Base-by-base conservation (phyloP, 92 coral and sea anemone genomes). In the Phenganax marumi region DNA sequence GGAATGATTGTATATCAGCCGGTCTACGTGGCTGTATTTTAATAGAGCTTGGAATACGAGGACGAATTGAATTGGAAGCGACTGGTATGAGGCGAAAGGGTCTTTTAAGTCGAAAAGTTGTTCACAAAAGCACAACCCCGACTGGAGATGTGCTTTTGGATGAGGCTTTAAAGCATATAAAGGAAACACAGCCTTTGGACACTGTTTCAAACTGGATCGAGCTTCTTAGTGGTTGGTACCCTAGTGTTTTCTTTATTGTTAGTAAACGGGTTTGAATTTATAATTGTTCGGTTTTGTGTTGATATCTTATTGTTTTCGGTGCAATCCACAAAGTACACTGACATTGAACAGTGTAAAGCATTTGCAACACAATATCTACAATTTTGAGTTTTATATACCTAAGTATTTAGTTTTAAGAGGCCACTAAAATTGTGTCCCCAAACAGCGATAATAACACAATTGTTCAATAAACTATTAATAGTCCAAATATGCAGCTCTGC, bases 191-290 rank as follows among this genome's bases (percentile, higher is more conserved):
- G 6, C 99, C 99, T 0, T 91, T 94, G 1, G 99, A 96, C 43
- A 96, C 96, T 0, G 99, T 93, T n/a, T 93, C 91, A 54, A 96
- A 92, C 60, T 96, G 99, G 99, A 92, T 96, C 8, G 99, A 96
- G 85, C 88, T 96, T 0, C 79, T 96, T 0, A 96, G 99, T 80
- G 99, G 99, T 96, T 46, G 89, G 95, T 86, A 6, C 21, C 6
- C 61, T 52, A 51, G 39, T 52, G 61, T 17, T 53, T 61, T 50
- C 53, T 63, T 50, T 12, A 64, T 21, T 73, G 23, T 13, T 1
- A 25, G 22, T 21, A 56, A 7, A 21, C 17, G 63, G 2, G 17
- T 14, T 14, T 21, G 22, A 56, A 56, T 56, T 56, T 14, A 56
- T 56, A 14, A 56, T 56, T 56, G 17, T 14, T 14, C 63, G 7